These are phyloP conservation scores for Drosophila glabriapex DNA, from an alignment of 2,888 invertebrate species.

Conservation along the genomic window DNA sequence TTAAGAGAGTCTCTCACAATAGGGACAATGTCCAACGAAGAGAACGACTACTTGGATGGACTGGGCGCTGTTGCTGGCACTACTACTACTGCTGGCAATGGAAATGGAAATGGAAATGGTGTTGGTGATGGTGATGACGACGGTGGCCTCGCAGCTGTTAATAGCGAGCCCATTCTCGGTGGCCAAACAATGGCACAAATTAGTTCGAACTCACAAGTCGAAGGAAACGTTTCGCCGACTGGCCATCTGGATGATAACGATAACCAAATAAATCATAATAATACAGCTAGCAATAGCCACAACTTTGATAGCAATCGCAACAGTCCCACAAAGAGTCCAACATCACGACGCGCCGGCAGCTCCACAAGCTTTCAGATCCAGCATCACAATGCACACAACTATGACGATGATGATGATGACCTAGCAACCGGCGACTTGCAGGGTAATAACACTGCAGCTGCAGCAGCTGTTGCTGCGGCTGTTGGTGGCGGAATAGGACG, in stretches of 20 bases:
- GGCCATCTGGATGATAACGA: slow-evolving; percentile 75
- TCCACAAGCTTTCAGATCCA: slow-evolving; percentile 67
- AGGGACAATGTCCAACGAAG: slow-evolving; percentile 71
- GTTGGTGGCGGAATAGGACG: slow-evolving; percentile 32
- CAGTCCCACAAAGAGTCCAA: slow-evolving; percentile 76
- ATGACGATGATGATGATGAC: slow-evolving; percentile 75
- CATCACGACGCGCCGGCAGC: slow-evolving; percentile 40
- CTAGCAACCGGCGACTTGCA: slow-evolving; percentile 62
- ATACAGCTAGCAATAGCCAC: slow-evolving; percentile 28
- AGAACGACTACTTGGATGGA: slow-evolving; percentile 68
- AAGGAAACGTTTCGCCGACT: slow-evolving; percentile 80
- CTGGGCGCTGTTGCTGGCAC: slow-evolving; percentile 45
- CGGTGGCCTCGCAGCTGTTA: slow-evolving; percentile 68
- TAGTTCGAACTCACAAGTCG: slow-evolving; percentile 84
- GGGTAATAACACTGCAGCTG: slow-evolving; percentile 42
- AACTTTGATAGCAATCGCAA: slow-evolving; percentile 58
- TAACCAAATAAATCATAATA: slow-evolving; percentile 69
- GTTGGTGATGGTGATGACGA: slow-evolving; percentile 40
- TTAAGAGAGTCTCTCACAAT: slow-evolving; percentile 51
- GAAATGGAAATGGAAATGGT: slow-evolving; percentile 12
- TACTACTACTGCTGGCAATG: slow-evolving; percentile 27
- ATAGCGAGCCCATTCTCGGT: slow-evolving; percentile 74
- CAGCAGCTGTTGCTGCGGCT: slow-evolving; percentile 40
- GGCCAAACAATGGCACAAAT: slow-evolving; percentile 83
- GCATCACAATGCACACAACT: slow-evolving; percentile 39